A percentile compares a stretch with the other conserved stretches of the same genome.
phyloP scores from a whole-genome alignment of 2,888 invertebrate genomes.

The Stenodera caucasica region DNA sequence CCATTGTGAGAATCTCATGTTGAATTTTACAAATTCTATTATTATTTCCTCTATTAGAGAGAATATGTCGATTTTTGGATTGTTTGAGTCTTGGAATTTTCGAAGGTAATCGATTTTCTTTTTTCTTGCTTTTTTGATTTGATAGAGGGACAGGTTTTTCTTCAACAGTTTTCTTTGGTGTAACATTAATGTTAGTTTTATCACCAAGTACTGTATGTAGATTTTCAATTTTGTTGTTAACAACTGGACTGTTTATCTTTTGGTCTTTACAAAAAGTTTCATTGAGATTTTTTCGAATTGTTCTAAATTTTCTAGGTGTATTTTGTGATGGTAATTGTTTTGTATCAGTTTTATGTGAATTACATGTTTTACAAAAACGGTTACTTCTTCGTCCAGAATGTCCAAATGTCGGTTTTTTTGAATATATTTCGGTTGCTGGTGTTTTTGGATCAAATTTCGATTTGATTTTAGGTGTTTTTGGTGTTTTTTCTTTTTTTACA shows the following conservation, averaged over 20 bases:
- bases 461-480: neutral
- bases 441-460: neutral
- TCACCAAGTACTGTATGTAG: neutral
- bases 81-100: neutral
- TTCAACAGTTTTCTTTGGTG: neutral
- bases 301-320: neutral
- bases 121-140: neutral
- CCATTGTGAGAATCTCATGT: neutral
- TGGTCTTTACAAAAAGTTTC: neutral
- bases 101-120: neutral
- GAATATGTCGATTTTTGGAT: neutral
- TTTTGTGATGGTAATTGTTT: neutral
- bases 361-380: neutral
- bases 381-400: neutral
- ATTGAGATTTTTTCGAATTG: neutral
- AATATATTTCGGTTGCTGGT: neutral
- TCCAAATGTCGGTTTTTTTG: neutral
- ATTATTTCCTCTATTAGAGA: neutral
- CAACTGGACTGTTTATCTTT: neutral
- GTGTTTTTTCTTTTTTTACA: neutral
- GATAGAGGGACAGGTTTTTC: neutral
- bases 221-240: neutral
- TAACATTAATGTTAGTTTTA: neutral
- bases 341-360: neutral
- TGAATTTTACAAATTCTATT: neutral